Base-by-base conservation (phyloP, 2,113 vertebrate species). In the Ictidomys tridecemlineatus region DNA sequence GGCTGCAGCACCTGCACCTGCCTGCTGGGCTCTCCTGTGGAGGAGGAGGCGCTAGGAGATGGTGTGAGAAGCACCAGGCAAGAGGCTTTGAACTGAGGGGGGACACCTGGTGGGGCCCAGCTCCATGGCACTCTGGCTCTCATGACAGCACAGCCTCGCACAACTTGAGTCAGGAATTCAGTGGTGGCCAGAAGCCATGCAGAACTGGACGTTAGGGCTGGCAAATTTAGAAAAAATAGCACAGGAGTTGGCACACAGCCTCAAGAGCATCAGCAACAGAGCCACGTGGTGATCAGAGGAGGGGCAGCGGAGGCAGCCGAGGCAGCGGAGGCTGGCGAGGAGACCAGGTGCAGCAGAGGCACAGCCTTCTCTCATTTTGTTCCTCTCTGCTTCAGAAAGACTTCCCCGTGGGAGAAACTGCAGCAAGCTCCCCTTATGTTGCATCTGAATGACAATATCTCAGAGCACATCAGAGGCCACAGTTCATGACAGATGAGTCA, bases 291-390 rank as follows among this genome's bases (percentile, higher is more conserved):
- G 20, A 7, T 24, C 20, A 24, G 56, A 0, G 6, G 20, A 22
- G 20, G 56, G 56, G 17, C 4, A 0, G 17, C 18, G 1, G 7
- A 20, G 56, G 56, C 56, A 58, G 56, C 18, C 1, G 56, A 22
- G 53, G 16, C 17, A 1, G 17, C 56, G 1, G 56, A 20, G 56
- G 17, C 17, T 20, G 53, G 53, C 0, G 10, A 26, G 9, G 0
- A 1, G 63, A 20, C 11, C 20, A 13, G 8, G 76, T 5, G 67
- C 13, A 0, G 1, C 2, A 0, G 2, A 3, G 0, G 67, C n/a
- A 3, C 8, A 30, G 58, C 13, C 3, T 0, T 2, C 20, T 22
- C 26, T 39, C 10, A 16, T 58, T 58, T 6, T 48, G 4, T 13
- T 42, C 3, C 20, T 13, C 42, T 37, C 34, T 45, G 14, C 82